A percentile compares a stretch with the other conserved stretches of the same genome.
Conservation (phyloP, 2,888 invertebrate species). For the Phyllotreta cruciferae region DNA sequence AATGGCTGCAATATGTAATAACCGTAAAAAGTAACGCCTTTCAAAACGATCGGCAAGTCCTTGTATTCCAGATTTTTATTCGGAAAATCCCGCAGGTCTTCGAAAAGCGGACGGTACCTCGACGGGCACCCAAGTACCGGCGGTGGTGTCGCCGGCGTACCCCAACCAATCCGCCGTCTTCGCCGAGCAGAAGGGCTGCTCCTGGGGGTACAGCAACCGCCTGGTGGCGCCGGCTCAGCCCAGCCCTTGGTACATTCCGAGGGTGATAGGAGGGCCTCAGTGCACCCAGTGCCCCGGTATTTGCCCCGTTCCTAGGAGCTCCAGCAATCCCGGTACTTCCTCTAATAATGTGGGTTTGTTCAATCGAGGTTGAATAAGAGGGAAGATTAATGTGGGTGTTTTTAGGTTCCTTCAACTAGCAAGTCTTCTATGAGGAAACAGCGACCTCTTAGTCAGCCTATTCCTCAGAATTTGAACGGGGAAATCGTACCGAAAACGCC, state of each 20-base stretch:
- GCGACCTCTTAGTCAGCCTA: slow-evolving; percentile 61
- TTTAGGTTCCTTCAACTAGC: slow-evolving; percentile 34
- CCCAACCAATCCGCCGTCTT: slow-evolving; percentile 62
- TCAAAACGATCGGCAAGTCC: background rate
- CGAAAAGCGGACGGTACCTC: slow-evolving; percentile 55
- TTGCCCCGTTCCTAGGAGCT: slow-evolving; percentile 59
- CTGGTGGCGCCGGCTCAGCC: slow-evolving; percentile 48
- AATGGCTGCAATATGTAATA: too few relatives aligned
- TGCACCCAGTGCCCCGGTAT: slow-evolving; percentile 59
- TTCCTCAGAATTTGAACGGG: slow-evolving; percentile 54
- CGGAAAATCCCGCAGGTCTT: slow-evolving; percentile 49
- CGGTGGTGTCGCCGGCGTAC: slow-evolving; percentile 47
- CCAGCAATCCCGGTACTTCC: slow-evolving; percentile 56
- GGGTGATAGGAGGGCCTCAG: slow-evolving; percentile 55
- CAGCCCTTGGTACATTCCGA: slow-evolving; percentile 56
- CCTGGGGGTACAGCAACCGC: slow-evolving; percentile 62
- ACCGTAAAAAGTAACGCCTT: background rate
- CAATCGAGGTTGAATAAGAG: background rate
- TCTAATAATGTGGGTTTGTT: slow-evolving; percentile 41
- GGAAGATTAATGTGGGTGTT: slow-evolving; percentile 16
- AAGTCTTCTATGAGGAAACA: slow-evolving; percentile 52
- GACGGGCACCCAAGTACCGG: slow-evolving; percentile 51
- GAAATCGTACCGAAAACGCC: slow-evolving; percentile 55
- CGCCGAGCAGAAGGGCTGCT: slow-evolving; percentile 61
- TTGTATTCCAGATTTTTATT: background rate